Evolutionary conservation across 2,888 invertebrate species (phyloP), one percentile per base, ranked within the genome.

Genomic region (Lumbricus terrestris): DNA sequence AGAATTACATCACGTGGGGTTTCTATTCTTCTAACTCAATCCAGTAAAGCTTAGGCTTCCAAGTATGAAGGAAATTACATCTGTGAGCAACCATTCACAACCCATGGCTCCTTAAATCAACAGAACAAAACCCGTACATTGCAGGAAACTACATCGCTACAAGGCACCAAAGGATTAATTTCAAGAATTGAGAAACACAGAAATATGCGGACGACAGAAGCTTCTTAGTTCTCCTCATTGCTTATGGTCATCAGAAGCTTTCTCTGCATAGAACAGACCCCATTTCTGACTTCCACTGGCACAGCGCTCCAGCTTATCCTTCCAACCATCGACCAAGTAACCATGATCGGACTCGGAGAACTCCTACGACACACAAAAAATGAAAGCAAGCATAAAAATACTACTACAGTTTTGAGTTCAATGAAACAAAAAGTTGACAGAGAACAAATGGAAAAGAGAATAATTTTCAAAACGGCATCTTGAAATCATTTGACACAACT

Each of bases 341-440:
- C 95, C 93, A 93, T 95, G 96, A 92, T 96, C 95, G 82, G 94
- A 93, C 92, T 95, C 94, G 29, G 95, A 93, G 93, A 96, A 96
- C 90, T 95, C 95, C 95, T 95, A 93, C 0, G 83, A 34, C 82
- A 40, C 38, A 34, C 18, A 89, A 37, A 90, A 20, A 13, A 34
- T 35, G 37, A 23, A 35, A 6, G 37, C 16, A 85, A 23, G 18
- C 20, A 33, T 20, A 34, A 33, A 33, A 83, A 15, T 20, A 47
- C 23, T 47, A 47, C 47, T 40, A 47, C 5, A 47, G 23, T 42
- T 16, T 8, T 69, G 11, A n/a, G 8, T 0, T 29, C 23, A 54
- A 54, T 54, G 69, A 2, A 1, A n/a, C n/a, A 69, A n/a, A 69
- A 69, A 69, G n/a, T 29, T 69, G 69, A n/a, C 8, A 13, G 11